Base-by-base conservation (phyloP, 2,797 vertebrate species). In the Podarcis siculus region DNA sequence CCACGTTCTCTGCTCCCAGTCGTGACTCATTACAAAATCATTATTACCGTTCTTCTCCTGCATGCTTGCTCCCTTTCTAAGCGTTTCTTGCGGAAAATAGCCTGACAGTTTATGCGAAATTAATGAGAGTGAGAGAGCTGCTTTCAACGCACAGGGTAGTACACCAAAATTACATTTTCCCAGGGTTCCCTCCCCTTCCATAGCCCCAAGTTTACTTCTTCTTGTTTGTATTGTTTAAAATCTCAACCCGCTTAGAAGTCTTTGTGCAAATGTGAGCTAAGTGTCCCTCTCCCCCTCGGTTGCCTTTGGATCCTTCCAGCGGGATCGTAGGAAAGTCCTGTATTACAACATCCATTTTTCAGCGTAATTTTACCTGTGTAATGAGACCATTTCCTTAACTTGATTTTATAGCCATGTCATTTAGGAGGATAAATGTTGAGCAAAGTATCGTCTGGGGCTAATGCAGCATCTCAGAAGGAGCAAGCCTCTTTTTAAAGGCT, bases 401-500 rank as follows among this genome's bases (percentile, higher is more conserved):
- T 87, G 39, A 7, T 89, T 89, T 88, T 35, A 25, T 83, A 23
- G 30, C 73, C 35, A 10, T 88, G 32, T 61, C 58, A 89, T 67
- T 39, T 88, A 86, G 49, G 85, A 90, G 72, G 91, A 75, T n/a
- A 45, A 85, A 32, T 73, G 32, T 32, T 85, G 64, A 77, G 82
- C 83, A 91, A 85, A 73, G 21, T 15, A 83, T 39, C 45, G 89
- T 12, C 61, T 82, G 67, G 72, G n/a, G 8, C 61, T 89, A 79
- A 76, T 82, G 32, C 25, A 86, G 80, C 64, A 67, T 82, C 82
- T 78, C 3, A 2, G 87, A 35, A 86, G 32, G 30, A 81, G 89
- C 27, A 76, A 91, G 82, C 9, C 77, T 86, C 23, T 17, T 89
- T 94, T 89, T 8, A 64, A 78, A 91, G 15, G 89, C 93, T 90